These are phyloP conservation scores for Bombus pascuorum DNA, from an alignment of 1,140 invertebrate genomes.

Conservation along the genomic window DNA sequence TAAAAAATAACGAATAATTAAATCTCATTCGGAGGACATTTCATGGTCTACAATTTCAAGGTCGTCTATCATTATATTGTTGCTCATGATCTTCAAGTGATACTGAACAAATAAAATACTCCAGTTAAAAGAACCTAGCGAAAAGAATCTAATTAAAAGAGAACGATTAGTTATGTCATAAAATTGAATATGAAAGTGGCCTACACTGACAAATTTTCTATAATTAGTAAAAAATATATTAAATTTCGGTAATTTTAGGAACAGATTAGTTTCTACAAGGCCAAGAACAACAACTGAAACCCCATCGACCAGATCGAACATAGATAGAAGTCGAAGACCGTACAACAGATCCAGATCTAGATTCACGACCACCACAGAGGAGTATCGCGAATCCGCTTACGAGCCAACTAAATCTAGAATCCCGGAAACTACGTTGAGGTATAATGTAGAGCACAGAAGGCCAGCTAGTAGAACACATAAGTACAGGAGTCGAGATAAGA, in stretches of 20 bases:
- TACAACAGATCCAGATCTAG: conserved; percentile 76
- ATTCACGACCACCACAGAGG: conserved; percentile 74
- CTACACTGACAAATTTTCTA: background rate
- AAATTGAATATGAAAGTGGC: no score
- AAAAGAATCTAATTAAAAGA: background rate
- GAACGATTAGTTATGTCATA: no score
- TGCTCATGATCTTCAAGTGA: no score
- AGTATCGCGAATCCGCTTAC: conserved; percentile 74
- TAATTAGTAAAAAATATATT: background rate
- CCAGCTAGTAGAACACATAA: conserved; percentile 68
- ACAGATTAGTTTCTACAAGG: conserved; percentile 49
- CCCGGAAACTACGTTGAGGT: conserved; percentile 71
- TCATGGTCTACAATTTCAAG: no score
- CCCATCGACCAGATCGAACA: conserved; percentile 53
- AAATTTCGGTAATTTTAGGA: conserved; percentile 21
- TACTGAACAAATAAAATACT: no score
- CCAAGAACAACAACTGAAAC: conserved; percentile 66
- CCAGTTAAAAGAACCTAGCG: no score
- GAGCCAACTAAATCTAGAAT: conserved; percentile 74
- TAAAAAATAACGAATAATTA: no score
- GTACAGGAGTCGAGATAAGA: conserved; percentile 62
- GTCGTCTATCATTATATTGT: no score
- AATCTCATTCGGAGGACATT: no score
- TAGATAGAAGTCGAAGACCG: conserved; percentile 75
- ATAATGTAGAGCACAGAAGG: conserved; percentile 68